Percentiles rank a stretch among this genome's conserved stretches.
These are phyloP conservation scores for Xiphophorus birchmanni DNA, from an alignment of 2,797 vertebrate genomes.

Conservation along the genomic window DNA sequence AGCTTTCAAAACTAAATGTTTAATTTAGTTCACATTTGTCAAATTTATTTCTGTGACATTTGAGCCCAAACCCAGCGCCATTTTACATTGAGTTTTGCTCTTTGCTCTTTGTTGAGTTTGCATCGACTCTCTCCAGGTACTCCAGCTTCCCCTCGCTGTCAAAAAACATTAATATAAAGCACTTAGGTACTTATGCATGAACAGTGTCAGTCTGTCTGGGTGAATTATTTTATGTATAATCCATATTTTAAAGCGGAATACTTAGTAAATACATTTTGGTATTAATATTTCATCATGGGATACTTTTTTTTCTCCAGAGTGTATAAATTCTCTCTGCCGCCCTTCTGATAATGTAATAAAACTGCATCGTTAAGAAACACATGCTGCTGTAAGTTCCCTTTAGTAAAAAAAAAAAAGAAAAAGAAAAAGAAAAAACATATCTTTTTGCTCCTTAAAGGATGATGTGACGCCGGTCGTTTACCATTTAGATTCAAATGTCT, in stretches of 20 bases:
- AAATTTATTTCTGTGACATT: not conserved
- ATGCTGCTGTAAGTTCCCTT: not conserved
- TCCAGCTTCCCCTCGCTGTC: not conserved
- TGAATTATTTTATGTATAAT: too few species aligned
- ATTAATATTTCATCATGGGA: not conserved
- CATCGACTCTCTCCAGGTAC: not conserved
- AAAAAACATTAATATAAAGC: not conserved
- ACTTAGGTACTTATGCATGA: not conserved
- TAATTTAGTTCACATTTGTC: not conserved
- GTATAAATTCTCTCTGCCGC: not conserved
- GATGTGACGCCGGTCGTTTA: not conserved
- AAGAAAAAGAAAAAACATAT: not conserved
- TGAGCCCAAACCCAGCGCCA: too few species aligned
- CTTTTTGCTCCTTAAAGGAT: not conserved
- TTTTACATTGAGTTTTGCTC: not conserved
- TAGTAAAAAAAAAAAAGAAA: not conserved
- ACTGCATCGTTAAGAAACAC: not conserved
- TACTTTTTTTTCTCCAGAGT: not conserved
- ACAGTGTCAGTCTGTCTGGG: not conserved
- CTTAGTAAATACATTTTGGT: not conserved
- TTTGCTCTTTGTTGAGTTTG: not conserved
- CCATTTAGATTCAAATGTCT: conserved; percentile 22
- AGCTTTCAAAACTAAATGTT: not conserved
- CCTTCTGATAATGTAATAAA: not conserved
- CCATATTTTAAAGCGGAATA: not conserved